Conservation (phyloP, 2,113 vertebrate species). For the Callopanchax toddi region DNA sequence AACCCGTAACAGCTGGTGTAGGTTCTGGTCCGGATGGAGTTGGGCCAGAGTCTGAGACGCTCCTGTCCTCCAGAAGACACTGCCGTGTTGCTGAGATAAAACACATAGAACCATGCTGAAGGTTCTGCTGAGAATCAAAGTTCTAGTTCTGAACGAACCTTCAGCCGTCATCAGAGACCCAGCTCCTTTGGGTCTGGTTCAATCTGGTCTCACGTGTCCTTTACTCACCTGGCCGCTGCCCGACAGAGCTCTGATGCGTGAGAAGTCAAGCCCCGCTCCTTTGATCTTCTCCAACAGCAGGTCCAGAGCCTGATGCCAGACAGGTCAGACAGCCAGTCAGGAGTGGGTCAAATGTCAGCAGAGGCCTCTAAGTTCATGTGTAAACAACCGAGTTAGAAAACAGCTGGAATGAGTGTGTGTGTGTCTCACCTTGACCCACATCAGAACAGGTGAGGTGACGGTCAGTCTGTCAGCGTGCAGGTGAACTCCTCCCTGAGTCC, state of each 20-base stretch:
- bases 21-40: slow-evolving; percentile 69
- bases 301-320: slow-evolving; percentile 87
- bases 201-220: not conserved
- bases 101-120: too few relatives aligned
- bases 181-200: slow-evolving; percentile 3
- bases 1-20: slow-evolving; percentile 87
- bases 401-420: not conserved
- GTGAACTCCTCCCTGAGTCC: slow-evolving; percentile 90
- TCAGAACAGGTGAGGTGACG: slow-evolving; percentile 92
- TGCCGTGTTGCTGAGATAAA: slow-evolving; percentile 91
- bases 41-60: slow-evolving; percentile 74
- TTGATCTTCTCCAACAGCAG: slow-evolving; percentile 90
- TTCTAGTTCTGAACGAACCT: too few relatives aligned
- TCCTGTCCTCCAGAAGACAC: slow-evolving; percentile 90
- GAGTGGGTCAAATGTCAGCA: slow-evolving; percentile 9
- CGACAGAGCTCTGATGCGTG: slow-evolving; percentile 86
- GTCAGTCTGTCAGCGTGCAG: slow-evolving; percentile 86
- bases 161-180: not conserved
- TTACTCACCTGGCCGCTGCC: slow-evolving; percentile 90
- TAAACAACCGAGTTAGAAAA: too few relatives aligned
- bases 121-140: too few relatives aligned
- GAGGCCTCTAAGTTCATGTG: too few relatives aligned
- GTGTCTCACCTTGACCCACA: slow-evolving; percentile 92
- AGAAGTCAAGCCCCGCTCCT: slow-evolving; percentile 85
- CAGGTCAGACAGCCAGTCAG: slow-evolving; percentile 5